Percentiles rank a stretch among this genome's conserved stretches.
Evolutionary conservation across 2,888 invertebrate genomes (phyloP).

Genomic region (Pollenia angustigena): DNA sequence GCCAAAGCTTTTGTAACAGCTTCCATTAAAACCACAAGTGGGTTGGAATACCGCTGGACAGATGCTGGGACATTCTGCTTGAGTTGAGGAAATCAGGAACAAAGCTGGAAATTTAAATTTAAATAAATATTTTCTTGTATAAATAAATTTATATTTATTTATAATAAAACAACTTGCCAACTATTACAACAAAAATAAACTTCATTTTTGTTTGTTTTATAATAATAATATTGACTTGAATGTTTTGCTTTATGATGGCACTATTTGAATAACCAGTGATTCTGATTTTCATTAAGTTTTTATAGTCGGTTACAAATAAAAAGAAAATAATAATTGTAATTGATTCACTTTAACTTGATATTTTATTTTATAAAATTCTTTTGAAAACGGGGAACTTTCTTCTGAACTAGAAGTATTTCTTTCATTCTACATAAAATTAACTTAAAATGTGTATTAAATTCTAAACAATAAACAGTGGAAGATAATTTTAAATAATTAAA

Average conservation of each 20-base stretch:
- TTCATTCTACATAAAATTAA: too few species aligned
- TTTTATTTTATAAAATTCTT: neutral
- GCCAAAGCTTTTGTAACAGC: conserved; percentile 24
- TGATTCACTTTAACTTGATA: neutral
- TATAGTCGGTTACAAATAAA: neutral
- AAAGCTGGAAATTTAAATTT: neutral
- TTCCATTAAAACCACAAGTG: conserved; percentile 41
- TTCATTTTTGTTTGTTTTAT: conserved; percentile 10
- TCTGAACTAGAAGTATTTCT: too few species aligned
- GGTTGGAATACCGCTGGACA: neutral
- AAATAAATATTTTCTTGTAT: neutral
- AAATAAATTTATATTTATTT: neutral
- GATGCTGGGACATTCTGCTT: conserved; percentile 3
- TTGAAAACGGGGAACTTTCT: neutral
- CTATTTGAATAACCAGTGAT: neutral
- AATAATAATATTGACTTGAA: neutral
- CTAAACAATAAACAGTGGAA: too few species aligned
- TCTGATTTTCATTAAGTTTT: neutral
- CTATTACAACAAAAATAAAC: neutral
- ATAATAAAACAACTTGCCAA: neutral
- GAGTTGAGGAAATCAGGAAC: neutral
- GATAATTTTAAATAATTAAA: too few species aligned
- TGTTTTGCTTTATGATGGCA: neutral
- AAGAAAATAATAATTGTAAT: neutral
- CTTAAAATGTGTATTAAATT: too few species aligned